Evolutionary conservation across 2,888 invertebrate genomes (phyloP), one percentile per base, ranked within the genome.

Genomic region (Morpho deidamia): DNA sequence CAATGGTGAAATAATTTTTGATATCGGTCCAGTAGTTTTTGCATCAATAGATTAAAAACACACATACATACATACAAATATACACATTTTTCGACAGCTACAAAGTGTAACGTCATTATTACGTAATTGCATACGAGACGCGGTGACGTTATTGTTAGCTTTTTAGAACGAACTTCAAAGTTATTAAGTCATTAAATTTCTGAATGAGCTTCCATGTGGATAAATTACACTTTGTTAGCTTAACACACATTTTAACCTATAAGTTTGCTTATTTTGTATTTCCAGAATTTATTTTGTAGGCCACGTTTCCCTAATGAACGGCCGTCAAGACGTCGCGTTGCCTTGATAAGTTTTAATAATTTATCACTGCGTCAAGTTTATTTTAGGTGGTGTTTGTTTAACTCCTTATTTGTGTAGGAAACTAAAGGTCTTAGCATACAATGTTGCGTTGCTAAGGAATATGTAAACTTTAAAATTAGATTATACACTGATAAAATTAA

Each of bases 321-420:
- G 46, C 51, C 59, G 62, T 67, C 65, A 59, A 63, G 59, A 67
- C 64, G 59, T 64, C 63, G 58, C 56, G 51, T 58, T 49, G 50
- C 55, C 57, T 61, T 57, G 62, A 64, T 65, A 58, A 63, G 61
- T 64, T 63, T 63, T 58, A 64, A 64, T 62, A 62, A 64, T 65
- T 65, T 64, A 65, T 65, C 64, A 59, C 57, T 43, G 44, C 59
- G 65, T 64, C 64, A 61, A 59, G 64, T 64, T 62, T 59, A 66
- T 63, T 63, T 65, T 62, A 64, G 59, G 59, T 55, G 58, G 53
- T 60, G 60, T 60, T 60, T 60, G 52, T 53, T 58, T 47, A 51
- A 53, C 50, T 56, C 56, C 57, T 58, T 56, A 60, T 62, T 64
- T 60, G 57, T 54, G 60, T 53, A 48, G 51, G 54, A 46, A 58